Evolutionary conservation across 2,888 invertebrate genomes (phyloP).

Genomic region (Pollenia angustigena): DNA sequence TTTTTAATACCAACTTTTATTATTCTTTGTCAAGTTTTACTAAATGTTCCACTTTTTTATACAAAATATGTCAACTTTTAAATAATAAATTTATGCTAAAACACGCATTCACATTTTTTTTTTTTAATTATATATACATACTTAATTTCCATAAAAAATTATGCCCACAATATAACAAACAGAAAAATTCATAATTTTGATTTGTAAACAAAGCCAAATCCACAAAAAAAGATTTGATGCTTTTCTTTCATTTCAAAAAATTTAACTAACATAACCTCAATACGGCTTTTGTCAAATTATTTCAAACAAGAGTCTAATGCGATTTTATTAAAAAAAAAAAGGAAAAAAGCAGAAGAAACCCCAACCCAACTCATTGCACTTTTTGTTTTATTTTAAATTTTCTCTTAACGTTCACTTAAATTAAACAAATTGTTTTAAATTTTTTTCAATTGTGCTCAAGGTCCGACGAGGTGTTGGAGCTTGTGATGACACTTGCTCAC

Average conservation of each 20-base stretch:
- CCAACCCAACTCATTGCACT: neutral
- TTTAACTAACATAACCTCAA: constrained; percentile 37
- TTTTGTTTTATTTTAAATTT: constrained; percentile 35
- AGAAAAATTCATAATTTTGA: neutral
- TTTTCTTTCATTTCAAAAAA: neutral
- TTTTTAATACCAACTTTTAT: no score
- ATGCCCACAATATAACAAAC: neutral
- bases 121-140: no score
- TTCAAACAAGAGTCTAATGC: constrained; percentile 9
- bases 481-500: constrained; percentile 62
- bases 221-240: constrained; percentile 5
- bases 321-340: constrained; percentile 22
- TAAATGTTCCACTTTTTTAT: no score
- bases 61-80: no score
- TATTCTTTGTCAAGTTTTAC: no score
- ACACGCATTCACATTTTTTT: no score
- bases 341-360: neutral
- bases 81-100: no score
- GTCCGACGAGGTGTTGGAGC: constrained; percentile 65
- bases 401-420: constrained; percentile 37
- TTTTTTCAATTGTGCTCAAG: constrained; percentile 74
- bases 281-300: constrained; percentile 43
- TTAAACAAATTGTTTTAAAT: constrained; percentile 57
- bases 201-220: constrained; percentile 23
- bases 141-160: neutral